These are phyloP conservation scores for Hetaerina americana DNA, from an alignment of 1,140 invertebrate species.

Conservation along the genomic window DNA sequence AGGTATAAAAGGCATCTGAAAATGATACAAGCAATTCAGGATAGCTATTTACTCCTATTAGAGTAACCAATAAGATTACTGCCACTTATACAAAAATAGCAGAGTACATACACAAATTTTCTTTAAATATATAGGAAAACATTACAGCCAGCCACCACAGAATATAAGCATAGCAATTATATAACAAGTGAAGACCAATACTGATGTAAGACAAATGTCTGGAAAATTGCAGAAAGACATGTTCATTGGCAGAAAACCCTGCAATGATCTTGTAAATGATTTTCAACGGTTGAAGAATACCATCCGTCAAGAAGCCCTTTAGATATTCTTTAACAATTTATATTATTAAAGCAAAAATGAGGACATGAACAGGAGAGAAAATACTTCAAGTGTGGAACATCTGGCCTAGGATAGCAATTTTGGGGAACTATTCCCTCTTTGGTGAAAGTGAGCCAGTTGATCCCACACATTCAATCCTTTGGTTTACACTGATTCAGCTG, in stretches of 20 bases:
- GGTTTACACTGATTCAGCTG: conserved; percentile 67
- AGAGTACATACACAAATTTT: neutral
- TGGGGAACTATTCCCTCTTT: no score
- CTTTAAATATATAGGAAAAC: neutral
- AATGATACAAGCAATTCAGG: neutral
- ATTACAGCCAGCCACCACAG: neutral
- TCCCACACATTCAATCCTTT: neutral
- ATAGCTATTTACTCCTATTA: neutral
- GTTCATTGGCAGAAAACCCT: no score
- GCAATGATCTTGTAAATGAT: no score
- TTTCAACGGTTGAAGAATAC: no score
- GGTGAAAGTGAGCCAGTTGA: neutral
- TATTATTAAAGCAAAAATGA: neutral
- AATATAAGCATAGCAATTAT: neutral
- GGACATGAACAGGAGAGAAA: neutral
- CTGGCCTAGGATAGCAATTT: no score
- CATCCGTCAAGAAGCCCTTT: no score
- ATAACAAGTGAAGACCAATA: neutral
- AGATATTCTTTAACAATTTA: neutral
- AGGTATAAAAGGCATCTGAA: neutral
- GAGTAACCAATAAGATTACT: neutral
- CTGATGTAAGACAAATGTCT: neutral
- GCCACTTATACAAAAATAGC: neutral
- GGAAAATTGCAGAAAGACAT: neutral
- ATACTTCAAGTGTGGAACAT: neutral